Evolutionary conservation across 2,888 invertebrate species (phyloP).

Genomic region (Furcula furcula): DNA sequence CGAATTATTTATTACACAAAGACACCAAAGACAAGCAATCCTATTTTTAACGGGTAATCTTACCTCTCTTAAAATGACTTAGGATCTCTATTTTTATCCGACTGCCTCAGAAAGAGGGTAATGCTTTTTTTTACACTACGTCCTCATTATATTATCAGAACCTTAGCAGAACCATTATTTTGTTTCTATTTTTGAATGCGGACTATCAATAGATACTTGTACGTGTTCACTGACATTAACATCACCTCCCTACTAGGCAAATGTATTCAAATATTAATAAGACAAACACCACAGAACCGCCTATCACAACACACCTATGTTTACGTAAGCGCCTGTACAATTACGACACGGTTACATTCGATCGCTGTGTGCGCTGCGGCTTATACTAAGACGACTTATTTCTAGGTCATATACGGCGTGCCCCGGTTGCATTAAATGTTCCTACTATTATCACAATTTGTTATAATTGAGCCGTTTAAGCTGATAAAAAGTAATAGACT

Average conservation of each 20-base stretch:
- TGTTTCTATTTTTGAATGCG: too few species aligned
- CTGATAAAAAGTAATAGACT: slow-evolving; percentile 9
- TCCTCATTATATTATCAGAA: too few species aligned
- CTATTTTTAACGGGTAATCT: too few species aligned
- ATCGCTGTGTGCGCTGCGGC: slow-evolving; percentile 15
- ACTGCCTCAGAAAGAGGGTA: too few species aligned
- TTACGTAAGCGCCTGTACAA: slow-evolving; percentile 1
- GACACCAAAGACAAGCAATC: too few species aligned
- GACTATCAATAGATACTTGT: too few species aligned
- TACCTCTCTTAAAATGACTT: too few species aligned
- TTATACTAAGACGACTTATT: slow-evolving; percentile 21
- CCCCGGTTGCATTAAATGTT: slow-evolving; percentile 46
- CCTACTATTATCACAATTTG: slow-evolving; percentile 47
- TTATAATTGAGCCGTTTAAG: slow-evolving; percentile 32
- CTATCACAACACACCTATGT: slow-evolving; percentile 7
- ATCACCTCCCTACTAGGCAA: neutral
- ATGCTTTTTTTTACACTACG: too few species aligned
- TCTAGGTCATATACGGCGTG: slow-evolving; percentile 32
- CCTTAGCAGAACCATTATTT: too few species aligned
- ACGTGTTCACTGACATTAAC: too few species aligned
- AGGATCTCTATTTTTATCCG: too few species aligned
- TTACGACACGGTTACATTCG: neutral
- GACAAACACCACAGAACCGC: neutral
- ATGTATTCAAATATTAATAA: slow-evolving; percentile 1
- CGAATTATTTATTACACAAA: too few species aligned